Evolutionary conservation across 2,888 invertebrate genomes (phyloP), one percentile per base, ranked within the genome.

Genomic region (Dryomyza anilis): DNA sequence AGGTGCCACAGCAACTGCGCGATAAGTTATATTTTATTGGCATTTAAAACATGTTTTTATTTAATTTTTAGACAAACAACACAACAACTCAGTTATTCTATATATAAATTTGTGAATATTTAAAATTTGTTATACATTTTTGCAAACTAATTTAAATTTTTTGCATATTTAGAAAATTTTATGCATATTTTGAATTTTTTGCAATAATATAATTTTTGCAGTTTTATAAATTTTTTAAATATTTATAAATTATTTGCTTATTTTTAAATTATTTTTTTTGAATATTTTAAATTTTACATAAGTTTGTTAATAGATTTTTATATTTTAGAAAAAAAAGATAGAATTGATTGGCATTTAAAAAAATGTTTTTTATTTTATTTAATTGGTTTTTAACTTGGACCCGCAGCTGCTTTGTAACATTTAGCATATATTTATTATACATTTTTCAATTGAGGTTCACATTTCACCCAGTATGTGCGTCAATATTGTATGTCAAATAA

Each of bases 21-120:
- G 19, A 48, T 30, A 59, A 59, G 33, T 46, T 23, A n/a, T n/a
- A n/a, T n/a, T n/a, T n/a, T n/a, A 59, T 48, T 30, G 46, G 59
- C 59, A 58, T 48, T 59, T 48, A 33, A 30, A 48, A 16, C 21
- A n/a, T 52, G 52, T 29, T 52, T 52, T 30, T 25, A 27, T n/a
- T n/a, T n/a, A n/a, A n/a, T n/a, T n/a, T n/a, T n/a, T n/a, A n/a
- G n/a, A n/a, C n/a, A n/a, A 36, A 10, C 14, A 16, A 43, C 16
- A 43, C 4, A 16, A 16, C 8, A 43, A 43, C 5, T 16, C n/a
- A 5, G n/a, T 43, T 8, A 8, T n/a, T n/a, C n/a, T n/a, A n/a
- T n/a, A n/a, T n/a, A n/a, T n/a, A n/a, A n/a, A n/a, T n/a, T n/a
- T n/a, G n/a, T n/a, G n/a, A n/a, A n/a, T n/a, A n/a, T n/a, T n/a